Percentiles rank a stretch among this genome's conserved stretches.
These are phyloP conservation scores for Apis mellifera DNA, from an alignment of 1,140 invertebrate species.

Conservation along the genomic window Amel_HAv3.1 CM009932.2:12339501-12340000, in stretches of 20 bases:
- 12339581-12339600: constrained; percentile 34
- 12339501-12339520: constrained; percentile 38
- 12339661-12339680: neutral
- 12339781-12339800: neutral
- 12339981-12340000: neutral
- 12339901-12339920: constrained; percentile 22
- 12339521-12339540: constrained; percentile 23
- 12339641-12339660: neutral
- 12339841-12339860: constrained; percentile 23
- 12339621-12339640: neutral
- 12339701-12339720: constrained; percentile 14
- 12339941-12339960: constrained; percentile 56
- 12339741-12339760: neutral
- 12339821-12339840: constrained; percentile 20
- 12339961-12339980: constrained; percentile 53
- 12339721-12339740: neutral
- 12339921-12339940: constrained; percentile 46
- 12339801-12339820: neutral
- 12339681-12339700: constrained; percentile 62
- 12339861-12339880: constrained; percentile 12
- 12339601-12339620: neutral
- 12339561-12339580: constrained; percentile 38
- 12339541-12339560: constrained; percentile 33
- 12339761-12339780: constrained; percentile 59
- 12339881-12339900: neutral